phyloP scores from a whole-genome alignment of 2,888 invertebrate species.

The Erannis defoliaria region DNA sequence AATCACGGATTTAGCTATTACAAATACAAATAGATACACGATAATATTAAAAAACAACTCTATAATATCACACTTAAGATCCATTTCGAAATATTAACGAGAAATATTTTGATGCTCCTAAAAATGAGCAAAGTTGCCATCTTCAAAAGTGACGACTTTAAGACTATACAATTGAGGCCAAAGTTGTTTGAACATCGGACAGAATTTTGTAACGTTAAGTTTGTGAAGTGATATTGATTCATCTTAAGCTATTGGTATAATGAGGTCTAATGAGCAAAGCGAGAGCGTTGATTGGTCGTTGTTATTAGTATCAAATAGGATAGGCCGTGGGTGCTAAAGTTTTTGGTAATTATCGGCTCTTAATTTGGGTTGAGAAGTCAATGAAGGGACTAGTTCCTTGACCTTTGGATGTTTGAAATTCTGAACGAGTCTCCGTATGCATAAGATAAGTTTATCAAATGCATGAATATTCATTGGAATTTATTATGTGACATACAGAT shows the following conservation, averaged over 20 bases:
- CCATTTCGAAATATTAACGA: conserved; percentile 36
- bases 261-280: conserved; percentile 61
- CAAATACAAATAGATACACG: conserved; percentile 52
- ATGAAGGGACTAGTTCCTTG: conserved; percentile 40
- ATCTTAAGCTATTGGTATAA: conserved; percentile 55
- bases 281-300: conserved; percentile 61
- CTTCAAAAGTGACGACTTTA: conserved; percentile 28
- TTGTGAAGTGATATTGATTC: conserved; percentile 56
- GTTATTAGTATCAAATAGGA: conserved; percentile 54
- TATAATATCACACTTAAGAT: conserved; percentile 39
- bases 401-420: conserved; percentile 34
- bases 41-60: conserved; percentile 38
- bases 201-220: conserved; percentile 27
- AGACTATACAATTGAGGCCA: conserved; percentile 15
- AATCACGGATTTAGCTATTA: conserved; percentile 62
- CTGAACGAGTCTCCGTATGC: conserved; percentile 9
- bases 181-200: conserved; percentile 37
- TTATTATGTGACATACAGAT: too few relatives aligned
- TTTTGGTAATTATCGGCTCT: conserved; percentile 43
- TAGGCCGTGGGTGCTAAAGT: conserved; percentile 44
- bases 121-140: conserved; percentile 23
- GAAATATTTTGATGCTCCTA: conserved; percentile 50
- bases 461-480: background rate
- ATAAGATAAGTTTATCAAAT: conserved; percentile 8
- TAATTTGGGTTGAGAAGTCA: conserved; percentile 38